Evolutionary conservation across 2,888 invertebrate genomes (phyloP), one percentile per base, ranked within the genome.

Genomic region (Liodrosophila aerea): DNA sequence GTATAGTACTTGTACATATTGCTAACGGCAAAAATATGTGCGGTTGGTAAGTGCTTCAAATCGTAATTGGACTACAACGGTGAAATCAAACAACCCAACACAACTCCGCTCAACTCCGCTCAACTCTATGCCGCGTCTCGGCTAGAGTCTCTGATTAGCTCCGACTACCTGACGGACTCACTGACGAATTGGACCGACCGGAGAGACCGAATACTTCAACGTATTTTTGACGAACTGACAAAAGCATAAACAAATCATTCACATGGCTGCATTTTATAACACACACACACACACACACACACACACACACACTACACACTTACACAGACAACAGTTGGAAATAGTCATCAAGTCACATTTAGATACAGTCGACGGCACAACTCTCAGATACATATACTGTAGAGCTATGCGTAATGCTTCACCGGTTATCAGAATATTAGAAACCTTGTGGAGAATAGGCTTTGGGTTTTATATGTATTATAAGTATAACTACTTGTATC

Each of bases 181-280:
- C 13, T 1, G 22, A 15, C 31, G 27, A 41, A 33, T 36, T 54
- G 11, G 30, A 51, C 52, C 64, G 66, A 60, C 61, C 51, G 54
- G 51, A 62, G 5, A 41, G 47, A n/a, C n/a, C 66, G 56, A 44
- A 51, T 12, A 41, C 49, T 43, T 31, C 44, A 53, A 45, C 59
- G 64, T 58, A 60, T 51, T 67, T 68, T 66, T 69, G 69, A 69
- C 69, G 69, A 83, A 65, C 87, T 78, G 85, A 87, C 88, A 88
- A 88, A 88, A 78, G 85, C 74, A 86, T 88, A 88, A 88, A 73
- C 88, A 82, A 87, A 88, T 88, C 89, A 88, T 88, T 65, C 81
- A 87, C 78, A 76, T 87, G 88, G 87, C 72, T 88, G 86, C 75
- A 62, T 76, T 81, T 86, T 69, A 64, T 59, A 22, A 61, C 53